Evolutionary conservation across 2,797 vertebrate species (phyloP), one percentile per base, ranked within the genome.

Genomic region (Psittacula derbiana): DNA sequence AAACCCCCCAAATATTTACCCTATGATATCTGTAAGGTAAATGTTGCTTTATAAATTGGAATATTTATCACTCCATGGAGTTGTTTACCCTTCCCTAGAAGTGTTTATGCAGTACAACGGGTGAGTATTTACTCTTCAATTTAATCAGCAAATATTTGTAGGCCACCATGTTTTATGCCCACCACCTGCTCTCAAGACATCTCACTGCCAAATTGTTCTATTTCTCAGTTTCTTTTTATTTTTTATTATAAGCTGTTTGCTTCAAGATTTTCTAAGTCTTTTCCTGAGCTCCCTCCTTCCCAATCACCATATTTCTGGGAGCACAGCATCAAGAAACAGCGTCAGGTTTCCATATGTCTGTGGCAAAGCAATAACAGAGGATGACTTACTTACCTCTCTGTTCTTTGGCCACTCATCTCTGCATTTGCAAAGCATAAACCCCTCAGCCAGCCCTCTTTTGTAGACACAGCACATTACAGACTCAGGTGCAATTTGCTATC

Each of bases 71-170:
- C 55, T 79, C 87, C 73, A 70, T 75, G 44, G 66, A 93, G 33
- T n/a, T 86, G 55, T 91, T 95, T 92, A 67, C 10, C 24, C 13
- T 94, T 84, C 40, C 66, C 20, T 27, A 81, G 73, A 90, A 93
- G 84, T 83, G 94, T 79, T 93, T 72, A 61, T 94, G 52, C 28
- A 80, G 33, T 30, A 73, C 66, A 76, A 76, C 44, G 36, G 67
- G 8, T 92, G 47, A 90, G 11, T 92, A 94, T 97, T 97, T 96
- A 70, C 76, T 41, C 21, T 92, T 88, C 84, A 93, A 95, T 96
- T 97, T 94, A 95, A 67, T 50, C n/a, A 86, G 80, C 47, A 96
- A 97, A 96, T 95, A 95, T 96, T 95, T 96, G 69, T 75, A 79
- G 61, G 40, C 8, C 23, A 65, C 57, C 55, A 36, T 60, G 44